These are phyloP conservation scores for Geophilus truncorum DNA, from an alignment of 2,888 invertebrate species.

Conservation along the genomic window DNA sequence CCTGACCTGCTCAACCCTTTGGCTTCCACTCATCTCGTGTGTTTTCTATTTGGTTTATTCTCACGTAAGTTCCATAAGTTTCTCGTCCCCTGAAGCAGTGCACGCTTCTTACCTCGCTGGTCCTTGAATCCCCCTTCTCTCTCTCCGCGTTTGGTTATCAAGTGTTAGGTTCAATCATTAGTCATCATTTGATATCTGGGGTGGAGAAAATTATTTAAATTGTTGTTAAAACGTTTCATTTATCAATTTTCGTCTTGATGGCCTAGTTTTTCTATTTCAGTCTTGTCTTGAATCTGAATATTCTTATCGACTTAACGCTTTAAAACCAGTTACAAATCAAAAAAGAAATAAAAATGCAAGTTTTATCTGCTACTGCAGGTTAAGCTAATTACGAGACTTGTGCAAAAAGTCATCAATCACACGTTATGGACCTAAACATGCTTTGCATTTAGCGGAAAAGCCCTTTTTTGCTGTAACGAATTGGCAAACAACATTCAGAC, in stretches of 20 bases:
- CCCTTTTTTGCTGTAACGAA: neutral
- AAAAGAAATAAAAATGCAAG: neutral
- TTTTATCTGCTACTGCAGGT: neutral
- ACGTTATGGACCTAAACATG: neutral
- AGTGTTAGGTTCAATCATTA: neutral
- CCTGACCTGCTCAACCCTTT: neutral
- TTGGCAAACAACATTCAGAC: neutral
- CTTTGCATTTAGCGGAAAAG: neutral
- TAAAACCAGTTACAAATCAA: neutral
- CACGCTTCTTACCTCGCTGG: neutral
- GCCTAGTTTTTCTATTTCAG: neutral
- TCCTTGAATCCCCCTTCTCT: neutral
- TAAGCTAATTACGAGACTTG: neutral
- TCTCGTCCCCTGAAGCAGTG: neutral
- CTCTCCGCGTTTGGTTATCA: neutral
- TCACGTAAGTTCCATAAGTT: constrained; percentile 1
- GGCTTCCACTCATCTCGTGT: neutral
- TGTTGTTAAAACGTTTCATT: neutral
- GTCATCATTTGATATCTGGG: neutral
- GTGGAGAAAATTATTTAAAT: neutral
- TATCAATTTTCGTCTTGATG: neutral
- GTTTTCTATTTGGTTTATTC: neutral
- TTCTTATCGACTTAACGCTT: too few relatives aligned
- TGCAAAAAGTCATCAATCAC: neutral
- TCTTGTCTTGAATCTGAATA: too few relatives aligned